These are phyloP conservation scores for Synanthedon andrenaeformis DNA, from an alignment of 2,888 invertebrate species.

Conservation along the genomic window DNA sequence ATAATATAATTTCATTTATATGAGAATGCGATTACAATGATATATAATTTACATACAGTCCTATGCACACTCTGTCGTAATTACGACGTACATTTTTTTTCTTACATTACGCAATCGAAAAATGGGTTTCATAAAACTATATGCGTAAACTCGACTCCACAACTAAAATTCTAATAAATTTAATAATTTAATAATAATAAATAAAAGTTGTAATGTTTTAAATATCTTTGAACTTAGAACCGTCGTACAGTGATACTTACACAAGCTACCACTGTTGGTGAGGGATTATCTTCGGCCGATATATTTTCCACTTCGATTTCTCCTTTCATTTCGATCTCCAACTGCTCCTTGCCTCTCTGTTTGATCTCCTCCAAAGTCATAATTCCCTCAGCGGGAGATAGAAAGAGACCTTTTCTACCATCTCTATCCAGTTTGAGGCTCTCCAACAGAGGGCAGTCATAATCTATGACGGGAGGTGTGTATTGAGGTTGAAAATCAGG, in stretches of 20 bases:
- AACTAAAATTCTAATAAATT: too few species aligned
- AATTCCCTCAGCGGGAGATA: slow-evolving; percentile 61
- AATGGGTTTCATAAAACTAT: too few species aligned
- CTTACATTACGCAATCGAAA: too few species aligned
- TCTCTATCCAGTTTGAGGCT: slow-evolving; percentile 59
- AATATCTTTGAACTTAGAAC: too few species aligned
- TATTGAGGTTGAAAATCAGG: slow-evolving; percentile 74
- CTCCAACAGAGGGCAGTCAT: slow-evolving; percentile 75
- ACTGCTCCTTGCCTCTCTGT: slow-evolving; percentile 71
- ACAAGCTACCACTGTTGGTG: slow-evolving; percentile 36
- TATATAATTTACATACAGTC: too few species aligned
- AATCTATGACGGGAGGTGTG: slow-evolving; percentile 66
- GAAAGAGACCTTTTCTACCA: slow-evolving; percentile 32
- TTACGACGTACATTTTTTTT: too few species aligned
- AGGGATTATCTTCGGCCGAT: slow-evolving; percentile 32
- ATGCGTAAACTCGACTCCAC: too few species aligned
- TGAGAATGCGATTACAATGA: too few species aligned
- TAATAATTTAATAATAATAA: too few species aligned
- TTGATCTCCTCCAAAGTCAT: slow-evolving; percentile 65
- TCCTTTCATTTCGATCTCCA: slow-evolving; percentile 76
- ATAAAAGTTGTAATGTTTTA: too few species aligned
- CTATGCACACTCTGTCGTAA: too few species aligned
- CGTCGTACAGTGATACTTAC: slow-evolving; percentile 30
- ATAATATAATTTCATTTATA: not conserved
- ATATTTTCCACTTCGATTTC: slow-evolving; percentile 77